These are phyloP conservation scores for Cyprinodon brontotheroides DNA, from an alignment of 2,113 vertebrate genomes.

Conservation along the genomic window DNA sequence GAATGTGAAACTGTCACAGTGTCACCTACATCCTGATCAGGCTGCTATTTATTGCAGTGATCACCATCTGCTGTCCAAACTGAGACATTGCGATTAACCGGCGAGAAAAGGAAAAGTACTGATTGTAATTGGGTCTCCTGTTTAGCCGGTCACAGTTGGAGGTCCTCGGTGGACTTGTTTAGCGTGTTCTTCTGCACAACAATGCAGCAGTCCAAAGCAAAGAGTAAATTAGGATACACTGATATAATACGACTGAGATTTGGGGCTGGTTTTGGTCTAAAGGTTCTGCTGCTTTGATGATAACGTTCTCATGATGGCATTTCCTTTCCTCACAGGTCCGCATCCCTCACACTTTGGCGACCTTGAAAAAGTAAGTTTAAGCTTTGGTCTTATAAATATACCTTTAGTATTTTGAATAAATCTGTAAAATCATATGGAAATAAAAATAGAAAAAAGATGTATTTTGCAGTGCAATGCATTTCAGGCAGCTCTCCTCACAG, in stretches of 20 bases:
- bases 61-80: conserved; percentile 80
- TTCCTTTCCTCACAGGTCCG: conserved; percentile 72
- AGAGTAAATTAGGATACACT: not conserved
- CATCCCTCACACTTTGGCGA: conserved; percentile 77
- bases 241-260: not conserved
- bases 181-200: conserved; percentile 9
- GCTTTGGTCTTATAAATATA: conserved; percentile 17
- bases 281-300: conserved; percentile 19
- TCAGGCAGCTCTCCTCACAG: conserved; percentile 18
- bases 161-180: not conserved
- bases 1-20: conserved; percentile 60
- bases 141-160: not conserved
- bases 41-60: conserved; percentile 68
- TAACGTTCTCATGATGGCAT: conserved; percentile 41
- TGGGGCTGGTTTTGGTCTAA: conserved; percentile 24
- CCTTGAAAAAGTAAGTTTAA: conserved; percentile 80
- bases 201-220: not conserved
- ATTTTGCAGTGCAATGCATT: conserved; percentile 9
- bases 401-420: too few species aligned
- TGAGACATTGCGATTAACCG: conserved; percentile 61
- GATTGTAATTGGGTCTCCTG: conserved; percentile 51
- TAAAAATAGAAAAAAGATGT: not conserved
- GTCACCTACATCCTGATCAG: conserved; percentile 60
- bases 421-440: conserved; percentile 1
- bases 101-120: conserved; percentile 33